These are phyloP conservation scores for Ornithoptera priamus DNA, from an alignment of 2,888 invertebrate species.

Conservation along the genomic window DNA sequence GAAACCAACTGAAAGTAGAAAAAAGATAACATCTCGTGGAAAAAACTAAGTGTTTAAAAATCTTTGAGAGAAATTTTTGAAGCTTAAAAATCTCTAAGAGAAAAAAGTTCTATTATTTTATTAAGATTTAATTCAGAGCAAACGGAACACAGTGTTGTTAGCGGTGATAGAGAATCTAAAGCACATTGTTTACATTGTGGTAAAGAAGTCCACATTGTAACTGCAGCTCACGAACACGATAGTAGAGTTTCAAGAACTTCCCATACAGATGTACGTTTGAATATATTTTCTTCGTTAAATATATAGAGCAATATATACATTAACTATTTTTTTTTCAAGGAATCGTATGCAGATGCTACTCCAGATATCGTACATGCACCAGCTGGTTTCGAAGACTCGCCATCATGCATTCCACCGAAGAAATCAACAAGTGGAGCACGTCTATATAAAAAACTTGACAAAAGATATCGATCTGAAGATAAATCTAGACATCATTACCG, in stretches of 20 bases:
- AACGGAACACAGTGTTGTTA: constrained; percentile 78
- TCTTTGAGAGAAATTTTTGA: constrained; percentile 68
- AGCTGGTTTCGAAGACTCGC: constrained; percentile 93
- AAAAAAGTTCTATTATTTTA: too few relatives aligned
- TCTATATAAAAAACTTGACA: constrained; percentile 88
- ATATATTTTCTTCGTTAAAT: neutral
- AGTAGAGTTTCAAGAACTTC: constrained; percentile 67
- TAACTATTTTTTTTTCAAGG: constrained; percentile 47
- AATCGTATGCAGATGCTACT: constrained; percentile 74
- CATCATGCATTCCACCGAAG: constrained; percentile 70
- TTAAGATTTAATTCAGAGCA: too few relatives aligned
- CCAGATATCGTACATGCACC: constrained; percentile 92
- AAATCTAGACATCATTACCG: constrained; percentile 83
- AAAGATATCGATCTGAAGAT: constrained; percentile 89
- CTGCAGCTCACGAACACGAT: constrained; percentile 72
- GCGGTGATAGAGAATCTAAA: constrained; percentile 78
- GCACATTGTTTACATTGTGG: constrained; percentile 91
- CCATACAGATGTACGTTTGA: constrained; percentile 66
- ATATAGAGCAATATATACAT: neutral
- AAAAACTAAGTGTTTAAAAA: constrained; percentile 64
- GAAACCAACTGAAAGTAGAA: constrained; percentile 58
- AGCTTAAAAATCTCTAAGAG: constrained; percentile 65
- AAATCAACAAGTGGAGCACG: constrained; percentile 74
- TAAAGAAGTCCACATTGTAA: constrained; percentile 86
- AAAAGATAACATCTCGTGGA: constrained; percentile 76